Base-by-base conservation (phyloP, 2,888 invertebrate genomes). In the Drosophila flavopinicola region DNA sequence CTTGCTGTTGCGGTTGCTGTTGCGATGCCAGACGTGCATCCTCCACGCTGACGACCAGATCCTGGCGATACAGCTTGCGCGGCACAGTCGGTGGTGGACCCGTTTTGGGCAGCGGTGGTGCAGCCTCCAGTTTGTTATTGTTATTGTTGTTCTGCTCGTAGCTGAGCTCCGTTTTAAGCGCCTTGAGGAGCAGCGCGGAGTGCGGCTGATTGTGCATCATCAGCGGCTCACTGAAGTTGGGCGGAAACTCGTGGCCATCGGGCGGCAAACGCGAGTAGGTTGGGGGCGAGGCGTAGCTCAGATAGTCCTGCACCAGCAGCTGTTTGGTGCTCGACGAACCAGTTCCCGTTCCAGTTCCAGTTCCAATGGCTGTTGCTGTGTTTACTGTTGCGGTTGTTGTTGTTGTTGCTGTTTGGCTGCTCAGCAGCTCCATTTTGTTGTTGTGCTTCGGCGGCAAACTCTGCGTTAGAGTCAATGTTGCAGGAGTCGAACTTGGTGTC, bases 241-340 rank as follows among this genome's bases (percentile, higher is more conserved):
- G 91, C 11, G 91, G 91, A 78, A 91, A 91, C 75, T 91, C 91
- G 83, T 91, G 91, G 52, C 91, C 91, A 85, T 91, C 91, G 63
- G 91, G 91, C 48, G 91, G 91, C 59, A 91, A 79, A 66, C 91
- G 91, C 54, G 91, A 91, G 71, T 91, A 91, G 47, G 91, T 91
- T 48, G 91, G 90, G 41, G 91, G 91, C 6, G 82, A 68, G 54
- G 83, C 85, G 87, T 85, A 90, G 77, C 76, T 89, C 71, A 90
- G 77, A 58, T 91, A 91, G 65, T 91, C 91, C 82, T 89, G 90
- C 66, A 89, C 88, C 73, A 90, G 86, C 78, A 91, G 70, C 66
- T 90, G 89, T 60, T 90, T 87, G 37, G 85, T 85, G 15, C 72
- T 78, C 17, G n/a, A n/a, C n/a, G n/a, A n/a, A n/a, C n/a, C n/a